These are phyloP conservation scores for Haplochromis vanheusdeni DNA, from an alignment of 2,113 vertebrate species.

Conservation along the genomic window DNA sequence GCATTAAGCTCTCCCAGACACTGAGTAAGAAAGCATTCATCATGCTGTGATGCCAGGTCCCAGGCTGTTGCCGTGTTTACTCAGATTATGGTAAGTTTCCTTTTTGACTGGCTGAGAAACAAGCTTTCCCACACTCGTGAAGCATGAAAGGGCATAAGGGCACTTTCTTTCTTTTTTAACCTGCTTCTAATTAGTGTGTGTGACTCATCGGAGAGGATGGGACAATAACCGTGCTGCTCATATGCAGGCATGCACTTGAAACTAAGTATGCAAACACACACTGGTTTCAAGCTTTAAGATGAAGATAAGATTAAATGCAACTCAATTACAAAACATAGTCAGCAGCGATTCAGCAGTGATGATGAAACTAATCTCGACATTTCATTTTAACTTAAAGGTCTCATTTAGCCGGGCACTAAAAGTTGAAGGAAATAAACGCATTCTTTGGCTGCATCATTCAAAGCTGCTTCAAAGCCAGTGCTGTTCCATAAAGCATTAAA, in stretches of 20 bases:
- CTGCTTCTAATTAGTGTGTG: conserved; percentile 17
- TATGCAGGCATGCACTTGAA: not conserved
- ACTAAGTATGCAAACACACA: not conserved
- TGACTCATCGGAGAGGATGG: conserved; percentile 14
- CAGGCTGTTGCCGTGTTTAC: conserved; percentile 22
- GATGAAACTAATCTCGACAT: not conserved
- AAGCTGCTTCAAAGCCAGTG: not conserved
- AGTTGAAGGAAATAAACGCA: not conserved
- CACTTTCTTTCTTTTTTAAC: not conserved
- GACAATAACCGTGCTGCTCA: not conserved
- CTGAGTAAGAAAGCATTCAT: not conserved
- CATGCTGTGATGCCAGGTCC: not conserved
- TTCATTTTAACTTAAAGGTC: not conserved
- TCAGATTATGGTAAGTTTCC: conserved; percentile 12
- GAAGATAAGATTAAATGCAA: not conserved
- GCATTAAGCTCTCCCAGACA: not conserved
- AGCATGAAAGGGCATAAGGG: not conserved
- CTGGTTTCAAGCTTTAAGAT: not conserved
- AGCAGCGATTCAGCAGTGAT: not conserved
- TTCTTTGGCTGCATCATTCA: not conserved
- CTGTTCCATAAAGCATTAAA: not conserved
- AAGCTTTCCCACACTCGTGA: conserved; percentile 24
- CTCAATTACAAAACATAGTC: not conserved
- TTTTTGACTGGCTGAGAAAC: conserved; percentile 16
- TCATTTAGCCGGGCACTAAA: not conserved